Conservation (phyloP, 2,888 invertebrate genomes). For the Congeria kusceri region DNA sequence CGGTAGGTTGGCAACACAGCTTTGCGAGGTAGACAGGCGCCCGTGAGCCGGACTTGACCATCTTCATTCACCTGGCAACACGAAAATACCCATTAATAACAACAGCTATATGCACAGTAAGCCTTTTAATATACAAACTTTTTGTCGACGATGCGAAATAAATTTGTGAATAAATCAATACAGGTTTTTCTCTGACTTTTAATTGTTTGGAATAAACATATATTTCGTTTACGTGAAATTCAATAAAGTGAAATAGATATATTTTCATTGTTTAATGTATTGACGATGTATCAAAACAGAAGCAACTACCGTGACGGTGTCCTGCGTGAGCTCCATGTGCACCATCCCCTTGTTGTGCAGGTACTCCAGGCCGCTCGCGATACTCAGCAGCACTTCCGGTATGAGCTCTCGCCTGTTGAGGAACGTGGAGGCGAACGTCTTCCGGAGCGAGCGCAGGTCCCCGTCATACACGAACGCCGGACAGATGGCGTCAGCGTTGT, state of each 20-base stretch:
- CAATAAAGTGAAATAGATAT: neutral
- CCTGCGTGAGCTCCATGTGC: constrained; percentile 81
- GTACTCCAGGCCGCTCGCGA: constrained; percentile 70
- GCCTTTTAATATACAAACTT: neutral
- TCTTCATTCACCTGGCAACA: constrained; percentile 53
- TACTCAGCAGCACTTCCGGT: constrained; percentile 56
- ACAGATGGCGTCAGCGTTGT: constrained; percentile 53
- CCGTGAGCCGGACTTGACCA: constrained; percentile 70
- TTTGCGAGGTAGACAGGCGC: constrained; percentile 74
- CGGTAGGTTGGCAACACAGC: constrained; percentile 68
- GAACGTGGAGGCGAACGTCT: constrained; percentile 49
- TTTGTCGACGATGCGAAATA: neutral
- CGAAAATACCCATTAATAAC: neutral
- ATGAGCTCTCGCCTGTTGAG: constrained; percentile 48
- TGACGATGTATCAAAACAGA: neutral
- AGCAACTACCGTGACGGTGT: constrained; percentile 78
- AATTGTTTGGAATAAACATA: too few relatives aligned
- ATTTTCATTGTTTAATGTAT: neutral
- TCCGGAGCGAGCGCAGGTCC: constrained; percentile 62
- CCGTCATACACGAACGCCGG: constrained; percentile 72
- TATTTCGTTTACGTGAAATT: too few relatives aligned
- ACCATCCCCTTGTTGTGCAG: constrained; percentile 77
- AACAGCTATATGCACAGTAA: neutral
- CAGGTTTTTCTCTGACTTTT: too few relatives aligned
- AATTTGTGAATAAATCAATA: neutral